Base-by-base conservation (phyloP, 1,140 invertebrate genomes). In the Teleogryllus occipitalis region DNA sequence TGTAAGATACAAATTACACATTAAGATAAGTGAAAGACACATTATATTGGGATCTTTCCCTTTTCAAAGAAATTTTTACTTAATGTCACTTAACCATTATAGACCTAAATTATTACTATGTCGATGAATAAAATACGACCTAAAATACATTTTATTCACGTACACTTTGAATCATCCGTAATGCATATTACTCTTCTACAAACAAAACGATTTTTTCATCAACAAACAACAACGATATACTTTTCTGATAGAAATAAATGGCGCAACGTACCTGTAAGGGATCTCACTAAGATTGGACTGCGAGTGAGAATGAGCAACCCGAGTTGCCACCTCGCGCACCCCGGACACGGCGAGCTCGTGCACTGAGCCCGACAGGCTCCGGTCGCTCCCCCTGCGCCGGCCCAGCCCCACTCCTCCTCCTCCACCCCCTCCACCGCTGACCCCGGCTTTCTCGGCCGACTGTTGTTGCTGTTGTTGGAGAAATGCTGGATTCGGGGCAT, bases 251-350 rank as follows among this genome's bases (percentile, higher is more conserved):
- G 15, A 77, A 15, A 47, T 74, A 15, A 76, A 48, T 14, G 22
- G 10, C n/a, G 21, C 27, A 73, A 39, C 84, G 86, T 87, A 95
- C 90, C 93, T 93, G 88, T 92, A 93, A 21, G 92, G 91, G 79
- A 93, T 92, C 82, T 94, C 92, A 84, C 91, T 92, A 80, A 96
- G 89, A 86, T 95, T 95, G 77, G 92, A 93, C 83, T 95, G 94
- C 81, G 92, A 94, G 85, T 93, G 92, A 7, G 92, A 93, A 85
- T 93, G 92, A 47, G 92, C 91, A 79, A 95, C 93, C 80, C 90
- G 89, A 48, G 85, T 84, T 46, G 89, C 87, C 76, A 85, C 82
- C 80, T 86, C 85, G 81, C 90, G 89, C 48, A 91, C 89, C 8
- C 91, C 90, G 82, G 90, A 91, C 47, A 78, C 76, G 15, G 92